phyloP scores from a whole-genome alignment of 2,888 invertebrate genomes.

The Syrista parreyssii region DNA sequence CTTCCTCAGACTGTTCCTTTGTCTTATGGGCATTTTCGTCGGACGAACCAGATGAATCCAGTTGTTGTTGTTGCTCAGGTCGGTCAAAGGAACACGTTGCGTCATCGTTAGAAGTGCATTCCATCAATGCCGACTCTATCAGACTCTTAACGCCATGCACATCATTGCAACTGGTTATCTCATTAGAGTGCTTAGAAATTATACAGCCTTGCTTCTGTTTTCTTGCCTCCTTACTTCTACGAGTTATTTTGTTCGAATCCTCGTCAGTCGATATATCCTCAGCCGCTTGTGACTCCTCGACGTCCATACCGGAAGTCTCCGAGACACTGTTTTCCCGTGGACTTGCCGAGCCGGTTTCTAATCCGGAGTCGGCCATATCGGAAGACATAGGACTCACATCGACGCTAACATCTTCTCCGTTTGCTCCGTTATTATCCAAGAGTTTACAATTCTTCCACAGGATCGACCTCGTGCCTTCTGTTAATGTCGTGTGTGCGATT shows the following conservation, averaged over 20 bases:
- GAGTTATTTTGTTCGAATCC: conserved; percentile 45
- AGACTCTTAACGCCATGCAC: conserved; percentile 23
- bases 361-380: conserved; percentile 65
- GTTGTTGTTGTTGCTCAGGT: conserved; percentile 37
- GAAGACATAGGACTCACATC: conserved; percentile 49
- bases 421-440: conserved; percentile 1
- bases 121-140: conserved; percentile 22
- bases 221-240: conserved; percentile 30
- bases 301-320: conserved; percentile 53
- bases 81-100: conserved; percentile 46
- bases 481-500: neutral
- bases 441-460: neutral
- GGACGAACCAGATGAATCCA: conserved; percentile 44
- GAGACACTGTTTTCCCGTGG: conserved; percentile 64
- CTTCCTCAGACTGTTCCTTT: conserved; percentile 44
- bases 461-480: neutral
- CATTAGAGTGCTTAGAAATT: neutral
- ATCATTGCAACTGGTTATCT: conserved; percentile 17
- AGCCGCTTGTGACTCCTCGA: conserved; percentile 47
- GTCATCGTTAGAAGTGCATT: conserved; percentile 31
- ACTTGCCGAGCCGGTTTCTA: conserved; percentile 64
- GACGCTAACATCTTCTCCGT: conserved; percentile 31
- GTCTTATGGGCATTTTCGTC: conserved; percentile 33
- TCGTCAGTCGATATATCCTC: conserved; percentile 59
- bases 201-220: neutral